Conservation (phyloP, 2,888 invertebrate genomes). For the Lasioglossum vierecki region DNA sequence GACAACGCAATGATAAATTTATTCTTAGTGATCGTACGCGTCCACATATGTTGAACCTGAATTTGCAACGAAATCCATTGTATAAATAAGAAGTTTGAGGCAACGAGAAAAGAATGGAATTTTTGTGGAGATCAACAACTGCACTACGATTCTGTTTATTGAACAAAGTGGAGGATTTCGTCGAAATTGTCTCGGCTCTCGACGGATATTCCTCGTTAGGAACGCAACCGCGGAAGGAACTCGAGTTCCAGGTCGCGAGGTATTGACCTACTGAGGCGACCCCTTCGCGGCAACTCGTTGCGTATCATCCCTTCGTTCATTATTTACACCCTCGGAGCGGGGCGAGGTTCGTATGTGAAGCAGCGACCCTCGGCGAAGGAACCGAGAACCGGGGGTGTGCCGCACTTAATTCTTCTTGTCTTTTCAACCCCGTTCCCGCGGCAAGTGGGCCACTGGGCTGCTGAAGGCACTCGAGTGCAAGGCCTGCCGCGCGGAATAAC, state of each 20-base stretch:
- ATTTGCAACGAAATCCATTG: too few relatives aligned
- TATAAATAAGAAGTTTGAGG: too few relatives aligned
- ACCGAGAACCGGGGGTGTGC: conserved; percentile 53
- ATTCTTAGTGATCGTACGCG: too few relatives aligned
- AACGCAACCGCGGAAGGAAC: conserved; percentile 44
- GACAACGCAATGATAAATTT: too few relatives aligned
- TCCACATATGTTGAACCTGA: too few relatives aligned
- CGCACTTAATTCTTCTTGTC: conserved; percentile 74
- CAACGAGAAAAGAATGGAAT: not conserved
- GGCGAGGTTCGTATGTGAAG: conserved; percentile 68
- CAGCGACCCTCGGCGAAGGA: conserved; percentile 67
- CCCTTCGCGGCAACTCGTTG: conserved; percentile 65
- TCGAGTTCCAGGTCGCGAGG: conserved; percentile 66
- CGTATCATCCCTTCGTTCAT: conserved; percentile 79
- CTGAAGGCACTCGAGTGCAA: conserved; percentile 60
- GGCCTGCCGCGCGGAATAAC: conserved; percentile 36
- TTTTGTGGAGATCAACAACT: not conserved
- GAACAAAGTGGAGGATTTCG: not conserved
- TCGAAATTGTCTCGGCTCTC: not conserved
- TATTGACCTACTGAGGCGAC: conserved; percentile 79
- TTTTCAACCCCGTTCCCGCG: conserved; percentile 72
- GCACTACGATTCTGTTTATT: not conserved
- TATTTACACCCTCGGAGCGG: conserved; percentile 78
- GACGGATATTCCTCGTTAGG: conserved; percentile 4
- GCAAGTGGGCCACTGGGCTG: conserved; percentile 80